Percentiles rank a stretch among this genome's conserved stretches.
Evolutionary conservation across 1,140 invertebrate species (phyloP).

Genomic region (Proctacanthus coquilletti): DNA sequence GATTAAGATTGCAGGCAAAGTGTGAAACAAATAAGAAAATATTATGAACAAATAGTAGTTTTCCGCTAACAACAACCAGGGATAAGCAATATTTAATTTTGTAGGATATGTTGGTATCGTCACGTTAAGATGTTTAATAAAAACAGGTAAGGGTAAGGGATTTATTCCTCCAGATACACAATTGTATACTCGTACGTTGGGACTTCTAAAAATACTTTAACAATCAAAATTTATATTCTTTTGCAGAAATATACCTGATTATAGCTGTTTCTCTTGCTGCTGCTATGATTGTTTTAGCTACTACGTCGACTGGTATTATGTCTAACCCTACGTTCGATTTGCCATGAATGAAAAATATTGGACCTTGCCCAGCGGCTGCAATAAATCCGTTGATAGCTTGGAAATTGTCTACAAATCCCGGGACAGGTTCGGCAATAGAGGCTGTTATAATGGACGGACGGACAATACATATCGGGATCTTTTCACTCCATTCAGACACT

Average conservation of each 20-base stretch:
- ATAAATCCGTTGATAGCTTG: conserved; percentile 61
- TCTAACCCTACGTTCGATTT: conserved; percentile 52
- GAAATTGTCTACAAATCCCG: conserved; percentile 85
- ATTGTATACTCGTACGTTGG: conserved; percentile 53
- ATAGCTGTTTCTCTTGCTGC: conserved; percentile 47
- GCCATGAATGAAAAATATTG: conserved; percentile 57
- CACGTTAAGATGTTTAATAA: conserved; percentile 43
- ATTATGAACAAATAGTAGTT: conserved; percentile 51
- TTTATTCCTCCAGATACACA: conserved; percentile 69
- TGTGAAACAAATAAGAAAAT: conserved; percentile 49
- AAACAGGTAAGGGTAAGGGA: conserved; percentile 63
- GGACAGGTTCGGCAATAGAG: conserved; percentile 51
- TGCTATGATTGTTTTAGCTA: conserved; percentile 71
- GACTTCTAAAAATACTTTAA: conserved; percentile 3
- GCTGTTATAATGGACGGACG: conserved; percentile 73
- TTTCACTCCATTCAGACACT: conserved; percentile 36
- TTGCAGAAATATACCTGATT: background rate
- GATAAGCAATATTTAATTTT: conserved; percentile 68
- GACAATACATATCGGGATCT: conserved; percentile 70
- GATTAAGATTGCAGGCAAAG: conserved; percentile 55
- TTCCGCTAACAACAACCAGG: conserved; percentile 54
- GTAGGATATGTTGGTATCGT: conserved; percentile 51
- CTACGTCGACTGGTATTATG: conserved; percentile 73
- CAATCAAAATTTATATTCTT: background rate
- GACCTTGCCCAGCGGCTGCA: conserved; percentile 64